Evolutionary conservation across 2,797 vertebrate species (phyloP), one percentile per base, ranked within the genome.

Genomic region (Denticeps clupeoides): DNA sequence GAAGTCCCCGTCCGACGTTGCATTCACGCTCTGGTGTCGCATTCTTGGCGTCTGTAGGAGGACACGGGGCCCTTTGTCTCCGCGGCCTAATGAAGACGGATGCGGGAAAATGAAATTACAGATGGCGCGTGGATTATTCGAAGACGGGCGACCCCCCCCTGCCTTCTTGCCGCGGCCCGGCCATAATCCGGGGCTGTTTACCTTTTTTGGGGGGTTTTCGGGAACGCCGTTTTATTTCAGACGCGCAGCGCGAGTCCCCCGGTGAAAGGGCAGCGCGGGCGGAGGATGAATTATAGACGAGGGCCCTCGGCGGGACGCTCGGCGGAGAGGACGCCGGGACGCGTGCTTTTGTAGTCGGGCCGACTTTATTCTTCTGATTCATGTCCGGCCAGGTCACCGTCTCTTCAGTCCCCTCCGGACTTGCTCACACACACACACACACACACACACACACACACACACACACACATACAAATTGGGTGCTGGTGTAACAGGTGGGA

Each of bases 261-360:
- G 71, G 68, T 63, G 72, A 82, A 80, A 81, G 73, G 77, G 77
- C 74, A 77, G 63, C 69, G 66, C 74, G 35, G 65, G 70, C 59
- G 56, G 62, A 60, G 64, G 65, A 77, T 80, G 72, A 82, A 82
- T 82, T 77, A 82, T 80, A 78, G 73, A 82, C 79, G 77, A 80
- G 67, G 3, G 9, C 55, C 63, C 72, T 72, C 71, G 61, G 66
- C 74, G 64, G 73, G 72, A 72, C 72, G 67, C 55, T 28, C 53
- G 57, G 62, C 60, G 59, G 48, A 43, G 41, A 21, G 22, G 27
- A 38, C 35, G 38, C 35, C 35, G 45, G 15, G 23, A 38, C 38
- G 35, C 38, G 42, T 45, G 13, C 16, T 31, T 22, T 9, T 35
- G 13, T 8, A 38, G 16, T 21, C n/a, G 40, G 38, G 15, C 23